Base-by-base conservation (phyloP, 2,797 vertebrate species). In the Ispidina picta region DNA sequence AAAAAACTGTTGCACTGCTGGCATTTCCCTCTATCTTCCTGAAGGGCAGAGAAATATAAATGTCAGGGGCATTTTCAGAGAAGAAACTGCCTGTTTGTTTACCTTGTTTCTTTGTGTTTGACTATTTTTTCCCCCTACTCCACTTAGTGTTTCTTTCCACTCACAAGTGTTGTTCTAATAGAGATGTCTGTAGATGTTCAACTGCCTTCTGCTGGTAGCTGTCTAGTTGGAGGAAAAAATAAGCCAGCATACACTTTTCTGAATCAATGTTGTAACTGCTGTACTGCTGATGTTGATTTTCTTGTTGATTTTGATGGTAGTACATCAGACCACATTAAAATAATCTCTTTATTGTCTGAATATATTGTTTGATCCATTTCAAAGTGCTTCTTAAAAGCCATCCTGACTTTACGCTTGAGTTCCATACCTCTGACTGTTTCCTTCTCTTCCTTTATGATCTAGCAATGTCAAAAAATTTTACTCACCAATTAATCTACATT, bases 151-250 rank as follows among this genome's bases (percentile, higher is more conserved):
- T 89, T 89, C 43, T 95, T 91, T 88, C 80, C 79, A 60, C 56
- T 79, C 3, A 0, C 35, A 76, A 49, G 17, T 83, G 77, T 76
- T 85, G 31, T 86, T 84, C 84, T 79, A 88, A 69, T 37, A 62
- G 25, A 86, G n/a, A 90, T 39, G 39, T 79, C 68, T 28, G 33
- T 46, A 78, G 48, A 35, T 79, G 37, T 52, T 91, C 54, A 56
- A 48, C n/a, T 75, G 35, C 35, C 43, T 88, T 89, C 73, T 66
- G 29, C 76, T 75, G 22, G 41, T 91, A 81, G 41, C 41, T 58
- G 71, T 79, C 68, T 82, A 51, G 62, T 5, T 84, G 66, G 26
- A 92, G 71, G 41, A 71, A 92, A 91, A 94, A 86, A 73, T 46
- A 86, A 91, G 77, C 54, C 54, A 71, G 8, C 8, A 35, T 28